Percentiles rank a stretch among this genome's conserved stretches.
Evolutionary conservation across 2,888 invertebrate species (phyloP).

Genomic region (Rhynchonema sp.): DNA sequence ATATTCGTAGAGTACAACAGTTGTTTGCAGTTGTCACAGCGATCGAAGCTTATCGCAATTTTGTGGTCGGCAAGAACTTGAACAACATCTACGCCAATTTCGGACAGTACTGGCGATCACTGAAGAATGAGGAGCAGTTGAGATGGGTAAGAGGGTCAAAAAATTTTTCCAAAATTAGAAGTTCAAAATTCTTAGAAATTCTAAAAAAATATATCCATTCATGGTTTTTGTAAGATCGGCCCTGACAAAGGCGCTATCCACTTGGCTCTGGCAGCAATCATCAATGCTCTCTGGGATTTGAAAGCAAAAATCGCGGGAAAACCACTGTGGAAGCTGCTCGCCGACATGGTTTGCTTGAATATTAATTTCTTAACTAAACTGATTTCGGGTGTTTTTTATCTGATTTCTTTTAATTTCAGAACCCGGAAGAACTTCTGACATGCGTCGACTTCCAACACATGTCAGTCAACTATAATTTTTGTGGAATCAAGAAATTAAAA

Average conservation of each 20-base stretch:
- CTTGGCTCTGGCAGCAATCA: constrained; percentile 31
- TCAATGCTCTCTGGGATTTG: constrained; percentile 79
- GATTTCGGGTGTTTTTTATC: not conserved
- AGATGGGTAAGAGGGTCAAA: constrained; percentile 82
- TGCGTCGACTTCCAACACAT: constrained; percentile 62
- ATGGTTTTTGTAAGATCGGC: too few relatives aligned
- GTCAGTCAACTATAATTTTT: constrained; percentile 25
- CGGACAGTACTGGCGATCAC: constrained; percentile 52
- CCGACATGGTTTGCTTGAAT: constrained; percentile 41
- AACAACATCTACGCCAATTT: constrained; percentile 56
- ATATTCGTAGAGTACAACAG: too few relatives aligned
- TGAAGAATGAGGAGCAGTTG: constrained; percentile 69
- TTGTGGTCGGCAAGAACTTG: constrained; percentile 47
- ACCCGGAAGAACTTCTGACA: constrained; percentile 61
- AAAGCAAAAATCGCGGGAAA: constrained; percentile 66
- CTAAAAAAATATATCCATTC: too few relatives aligned
- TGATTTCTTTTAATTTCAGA: constrained; percentile 15
- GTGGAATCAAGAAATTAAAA: not conserved
- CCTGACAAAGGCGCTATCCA: not conserved
- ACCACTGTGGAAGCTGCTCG: constrained; percentile 64
- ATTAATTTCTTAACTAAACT: too few relatives aligned
- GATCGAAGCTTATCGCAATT: constrained; percentile 46
- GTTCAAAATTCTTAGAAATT: too few relatives aligned
- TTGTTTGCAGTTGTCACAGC: constrained; percentile 48
- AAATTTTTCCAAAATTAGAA: too few relatives aligned